Evolutionary conservation across 2,888 invertebrate species (phyloP).

Genomic region (Metopia argyrocephala): DNA sequence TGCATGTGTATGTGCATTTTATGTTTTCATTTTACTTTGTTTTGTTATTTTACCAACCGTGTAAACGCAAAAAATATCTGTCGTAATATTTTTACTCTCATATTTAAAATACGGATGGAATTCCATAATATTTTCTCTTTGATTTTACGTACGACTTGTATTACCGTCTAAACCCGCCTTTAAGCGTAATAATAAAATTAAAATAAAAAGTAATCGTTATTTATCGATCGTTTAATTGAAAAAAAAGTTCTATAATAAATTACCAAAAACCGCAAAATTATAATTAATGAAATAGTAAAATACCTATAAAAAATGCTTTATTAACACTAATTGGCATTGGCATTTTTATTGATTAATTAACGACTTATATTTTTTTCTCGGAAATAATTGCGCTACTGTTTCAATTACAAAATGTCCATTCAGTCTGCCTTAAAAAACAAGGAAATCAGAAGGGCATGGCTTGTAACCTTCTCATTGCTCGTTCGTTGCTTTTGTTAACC

Average conservation of each 20-base stretch:
- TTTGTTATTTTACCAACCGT: no score
- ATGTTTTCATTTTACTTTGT: no score
- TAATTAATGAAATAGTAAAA: neutral
- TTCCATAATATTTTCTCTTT: no score
- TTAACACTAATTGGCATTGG: slow-evolving; percentile 7
- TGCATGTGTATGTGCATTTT: no score
- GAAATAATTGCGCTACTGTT: neutral
- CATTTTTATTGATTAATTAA: neutral
- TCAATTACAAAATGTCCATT: neutral
- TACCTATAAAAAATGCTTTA: neutral
- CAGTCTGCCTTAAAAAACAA: neutral
- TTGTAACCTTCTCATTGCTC: slow-evolving; percentile 17
- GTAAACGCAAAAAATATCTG: no score
- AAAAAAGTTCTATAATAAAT: neutral
- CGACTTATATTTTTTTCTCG: no score
- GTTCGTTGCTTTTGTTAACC: neutral
- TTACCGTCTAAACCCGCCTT: no score
- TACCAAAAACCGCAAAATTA: neutral
- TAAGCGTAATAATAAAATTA: no score
- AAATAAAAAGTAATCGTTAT: neutral
- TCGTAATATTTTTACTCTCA: no score
- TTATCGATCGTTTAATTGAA: neutral
- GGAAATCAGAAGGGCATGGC: neutral
- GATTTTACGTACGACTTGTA: no score
- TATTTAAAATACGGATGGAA: no score